Evolutionary conservation across 2,888 invertebrate species (phyloP).

Genomic region (Aporophyla nigra): DNA sequence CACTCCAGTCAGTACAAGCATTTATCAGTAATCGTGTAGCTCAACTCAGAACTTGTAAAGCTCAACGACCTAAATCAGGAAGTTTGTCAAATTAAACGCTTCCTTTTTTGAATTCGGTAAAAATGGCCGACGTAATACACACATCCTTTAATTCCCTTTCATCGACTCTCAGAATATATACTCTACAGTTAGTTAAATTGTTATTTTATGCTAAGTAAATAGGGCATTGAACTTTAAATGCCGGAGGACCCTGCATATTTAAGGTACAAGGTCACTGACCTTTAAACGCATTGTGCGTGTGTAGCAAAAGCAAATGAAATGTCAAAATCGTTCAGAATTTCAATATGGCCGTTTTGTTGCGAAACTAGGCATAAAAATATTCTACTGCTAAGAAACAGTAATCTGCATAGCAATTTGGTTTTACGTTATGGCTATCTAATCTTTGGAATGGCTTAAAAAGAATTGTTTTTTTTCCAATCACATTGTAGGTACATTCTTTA

Average conservation of each 20-base stretch:
- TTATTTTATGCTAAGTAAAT: slow-evolving; percentile 8
- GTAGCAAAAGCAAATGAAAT: neutral
- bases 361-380: neutral
- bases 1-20: no score
- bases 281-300: slow-evolving; percentile 2
- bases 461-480: neutral
- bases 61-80: neutral
- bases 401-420: neutral
- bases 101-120: neutral
- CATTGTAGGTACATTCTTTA: no score
- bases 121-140: neutral
- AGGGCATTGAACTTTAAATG: slow-evolving; percentile 19
- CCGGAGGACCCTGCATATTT: slow-evolving; percentile 14
- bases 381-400: neutral
- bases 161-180: neutral
- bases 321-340: neutral
- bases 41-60: no score
- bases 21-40: no score
- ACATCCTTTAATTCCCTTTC: slow-evolving; percentile 4
- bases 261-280: neutral
- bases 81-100: no score
- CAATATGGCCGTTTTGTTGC: neutral
- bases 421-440: neutral
- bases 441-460: neutral
- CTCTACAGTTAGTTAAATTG: slow-evolving; percentile 25